Evolutionary conservation across 2,113 vertebrate species (phyloP).

Genomic region (Corvus hawaiiensis): DNA sequence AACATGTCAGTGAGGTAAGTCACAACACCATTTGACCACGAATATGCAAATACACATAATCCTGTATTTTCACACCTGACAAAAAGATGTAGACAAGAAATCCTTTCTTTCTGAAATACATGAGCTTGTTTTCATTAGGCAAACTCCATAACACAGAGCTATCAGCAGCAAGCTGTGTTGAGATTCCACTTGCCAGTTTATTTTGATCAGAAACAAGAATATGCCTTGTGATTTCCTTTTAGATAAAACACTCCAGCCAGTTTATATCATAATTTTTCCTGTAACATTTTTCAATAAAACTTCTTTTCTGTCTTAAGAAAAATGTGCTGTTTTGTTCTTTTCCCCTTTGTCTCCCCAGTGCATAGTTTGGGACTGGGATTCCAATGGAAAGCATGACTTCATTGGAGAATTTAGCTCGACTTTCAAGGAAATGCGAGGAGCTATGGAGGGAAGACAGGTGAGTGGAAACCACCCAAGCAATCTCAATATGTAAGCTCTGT

Average conservation of each 20-base stretch:
- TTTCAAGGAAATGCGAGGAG: conserved; percentile 94
- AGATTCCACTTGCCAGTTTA: neutral
- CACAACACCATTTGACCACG: neutral
- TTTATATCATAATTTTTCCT: neutral
- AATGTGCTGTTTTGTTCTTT: neutral
- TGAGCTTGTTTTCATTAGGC: neutral
- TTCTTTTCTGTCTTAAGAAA: neutral
- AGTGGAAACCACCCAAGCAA: neutral
- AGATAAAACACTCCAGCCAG: neutral
- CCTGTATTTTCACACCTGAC: neutral
- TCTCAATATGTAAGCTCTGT: neutral
- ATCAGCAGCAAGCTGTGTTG: neutral
- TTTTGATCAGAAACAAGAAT: neutral
- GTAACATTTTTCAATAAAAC: neutral
- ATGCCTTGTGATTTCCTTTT: neutral
- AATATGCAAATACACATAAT: neutral
- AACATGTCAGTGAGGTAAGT: neutral
- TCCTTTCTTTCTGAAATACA: neutral
- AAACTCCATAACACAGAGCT: neutral
- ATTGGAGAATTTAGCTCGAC: conserved; percentile 92
- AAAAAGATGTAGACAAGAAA: neutral
- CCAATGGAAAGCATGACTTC: conserved; percentile 97
- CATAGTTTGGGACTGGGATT: conserved; percentile 99
- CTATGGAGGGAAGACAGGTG: conserved; percentile 95
- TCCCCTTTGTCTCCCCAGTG: conserved; percentile 76